These are phyloP conservation scores for Netelia melanura DNA, from an alignment of 2,888 invertebrate genomes.

Conservation along the genomic window DNA sequence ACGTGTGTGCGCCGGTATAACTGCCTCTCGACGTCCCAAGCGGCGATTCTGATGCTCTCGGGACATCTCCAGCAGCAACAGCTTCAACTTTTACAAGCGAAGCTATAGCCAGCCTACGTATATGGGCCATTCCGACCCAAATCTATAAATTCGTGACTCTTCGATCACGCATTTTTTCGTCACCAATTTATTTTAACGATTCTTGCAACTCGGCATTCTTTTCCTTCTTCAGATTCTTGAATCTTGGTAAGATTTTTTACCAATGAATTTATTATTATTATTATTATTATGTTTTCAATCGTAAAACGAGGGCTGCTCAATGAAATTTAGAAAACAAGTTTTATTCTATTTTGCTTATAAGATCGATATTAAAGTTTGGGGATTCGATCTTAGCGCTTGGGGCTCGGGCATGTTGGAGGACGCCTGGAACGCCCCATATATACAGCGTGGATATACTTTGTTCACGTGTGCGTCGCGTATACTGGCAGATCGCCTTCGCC, in stretches of 20 bases:
- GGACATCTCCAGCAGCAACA: constrained; percentile 38
- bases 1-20: constrained; percentile 69
- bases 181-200: no score
- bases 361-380: no score
- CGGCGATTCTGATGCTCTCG: constrained; percentile 58
- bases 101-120: not conserved
- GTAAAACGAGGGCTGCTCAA: no score
- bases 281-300: no score
- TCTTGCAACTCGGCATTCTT: no score
- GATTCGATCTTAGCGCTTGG: no score
- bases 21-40: constrained; percentile 62
- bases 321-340: no score
- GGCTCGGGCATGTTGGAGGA: no score
- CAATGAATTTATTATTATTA: no score
- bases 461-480: constrained; percentile 23
- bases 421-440: not conserved
- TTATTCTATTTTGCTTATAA: no score
- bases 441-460: constrained; percentile 14
- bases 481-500: constrained; percentile 42
- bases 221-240: no score
- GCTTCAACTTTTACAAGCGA: constrained; percentile 49
- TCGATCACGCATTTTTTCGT: not conserved
- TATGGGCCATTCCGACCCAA: not conserved
- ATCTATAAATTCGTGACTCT: not conserved
- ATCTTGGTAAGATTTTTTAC: no score